A percentile compares a stretch with the other conserved stretches of the same genome.
Conservation (phyloP, 2,888 invertebrate species). For the Ceraclea dissimilis region DNA sequence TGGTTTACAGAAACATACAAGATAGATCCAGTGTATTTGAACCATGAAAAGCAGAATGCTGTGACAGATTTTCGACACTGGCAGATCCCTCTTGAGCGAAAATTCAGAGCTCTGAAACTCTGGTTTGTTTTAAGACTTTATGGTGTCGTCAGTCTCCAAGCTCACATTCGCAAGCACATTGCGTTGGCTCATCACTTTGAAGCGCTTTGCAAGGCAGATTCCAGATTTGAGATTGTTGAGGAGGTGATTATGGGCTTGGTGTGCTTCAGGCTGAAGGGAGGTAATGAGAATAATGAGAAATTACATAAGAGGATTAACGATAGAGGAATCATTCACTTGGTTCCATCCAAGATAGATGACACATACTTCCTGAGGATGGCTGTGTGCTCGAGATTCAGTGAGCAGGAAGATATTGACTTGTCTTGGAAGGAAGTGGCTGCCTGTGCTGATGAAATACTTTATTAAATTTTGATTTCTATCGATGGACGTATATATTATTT, state of each 20-base stretch:
- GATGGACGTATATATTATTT: too few species aligned
- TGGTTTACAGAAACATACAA: conserved; percentile 93
- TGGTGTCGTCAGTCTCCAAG: conserved; percentile 81
- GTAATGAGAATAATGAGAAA: conserved; percentile 74
- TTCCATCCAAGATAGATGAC: conserved; percentile 81
- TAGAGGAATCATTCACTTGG: conserved; percentile 84
- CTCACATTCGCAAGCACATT: conserved; percentile 78
- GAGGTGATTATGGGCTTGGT: conserved; percentile 90
- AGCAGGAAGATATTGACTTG: conserved; percentile 70
- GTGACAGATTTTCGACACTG: conserved; percentile 94
- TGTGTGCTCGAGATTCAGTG: conserved; percentile 79
- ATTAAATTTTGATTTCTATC: not conserved
- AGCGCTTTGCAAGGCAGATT: conserved; percentile 62
- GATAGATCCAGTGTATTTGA: conserved; percentile 93
- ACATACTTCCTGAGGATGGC: conserved; percentile 83
- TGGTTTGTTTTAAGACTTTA: conserved; percentile 93
- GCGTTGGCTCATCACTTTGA: conserved; percentile 84
- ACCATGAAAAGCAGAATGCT: conserved; percentile 85
- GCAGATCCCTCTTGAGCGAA: conserved; percentile 91
- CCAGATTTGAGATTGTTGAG: conserved; percentile 80
- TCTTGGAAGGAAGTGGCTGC: conserved; percentile 83
- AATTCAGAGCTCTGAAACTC: conserved; percentile 86
- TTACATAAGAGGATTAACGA: conserved; percentile 80
- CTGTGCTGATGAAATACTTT: conserved; percentile 63
- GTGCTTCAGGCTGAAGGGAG: conserved; percentile 87